A percentile compares a stretch with the other conserved stretches of the same genome.
Conservation (phyloP, 2,113 vertebrate genomes). For the Esox niger region DNA sequence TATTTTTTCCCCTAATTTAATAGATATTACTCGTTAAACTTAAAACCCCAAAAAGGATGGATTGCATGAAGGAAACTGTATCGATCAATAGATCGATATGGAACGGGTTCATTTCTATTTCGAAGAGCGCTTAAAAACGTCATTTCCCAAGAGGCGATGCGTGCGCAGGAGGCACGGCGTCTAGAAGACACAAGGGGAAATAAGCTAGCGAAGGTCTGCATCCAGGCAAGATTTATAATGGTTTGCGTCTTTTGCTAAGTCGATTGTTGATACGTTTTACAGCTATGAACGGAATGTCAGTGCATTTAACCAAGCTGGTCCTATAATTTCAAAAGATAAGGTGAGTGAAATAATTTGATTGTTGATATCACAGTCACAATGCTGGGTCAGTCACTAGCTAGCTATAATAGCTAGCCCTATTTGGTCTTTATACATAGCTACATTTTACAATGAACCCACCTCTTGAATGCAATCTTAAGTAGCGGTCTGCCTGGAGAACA, state of each 20-base stretch:
- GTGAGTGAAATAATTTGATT: no score
- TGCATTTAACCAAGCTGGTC: background rate
- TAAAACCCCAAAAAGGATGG: background rate
- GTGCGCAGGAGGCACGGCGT: background rate
- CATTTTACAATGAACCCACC: no score
- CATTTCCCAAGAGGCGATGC: slow-evolving; percentile 45
- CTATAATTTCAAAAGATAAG: background rate
- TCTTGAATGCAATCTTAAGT: no score
- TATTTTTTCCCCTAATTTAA: background rate
- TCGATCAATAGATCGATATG: background rate
- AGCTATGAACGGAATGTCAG: background rate
- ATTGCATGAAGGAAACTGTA: background rate
- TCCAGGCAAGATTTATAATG: background rate
- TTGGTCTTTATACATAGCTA: no score
- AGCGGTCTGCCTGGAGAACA: no score
- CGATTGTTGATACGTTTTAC: background rate
- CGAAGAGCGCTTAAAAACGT: slow-evolving; percentile 14
- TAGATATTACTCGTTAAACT: background rate
- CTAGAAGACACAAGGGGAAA: background rate
- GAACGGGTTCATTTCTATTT: background rate
- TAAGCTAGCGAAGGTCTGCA: background rate
- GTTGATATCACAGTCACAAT: no score
- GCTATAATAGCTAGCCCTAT: no score
- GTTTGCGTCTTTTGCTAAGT: background rate
- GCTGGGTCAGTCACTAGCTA: no score